These are phyloP conservation scores for Melanotaenia maccullochi DNA, from an alignment of 2,797 vertebrate species.

Conservation along the genomic window DNA sequence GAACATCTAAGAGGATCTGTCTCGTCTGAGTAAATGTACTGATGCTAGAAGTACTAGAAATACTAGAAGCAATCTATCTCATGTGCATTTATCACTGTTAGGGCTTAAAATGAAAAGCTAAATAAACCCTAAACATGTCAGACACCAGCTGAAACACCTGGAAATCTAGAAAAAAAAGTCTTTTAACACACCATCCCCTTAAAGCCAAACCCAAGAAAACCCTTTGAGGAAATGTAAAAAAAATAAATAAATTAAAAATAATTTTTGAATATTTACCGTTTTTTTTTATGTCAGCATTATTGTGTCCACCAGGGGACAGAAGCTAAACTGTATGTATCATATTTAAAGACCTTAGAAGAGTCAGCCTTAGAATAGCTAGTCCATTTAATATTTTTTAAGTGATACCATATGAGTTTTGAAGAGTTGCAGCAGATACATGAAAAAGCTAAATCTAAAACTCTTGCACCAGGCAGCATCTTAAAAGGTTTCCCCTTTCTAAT, in stretches of 20 bases:
- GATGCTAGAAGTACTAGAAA: no score
- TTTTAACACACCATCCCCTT: no score
- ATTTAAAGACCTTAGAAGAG: neutral
- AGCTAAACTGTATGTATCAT: no score
- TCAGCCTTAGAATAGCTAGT: neutral
- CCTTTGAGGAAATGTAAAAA: neutral
- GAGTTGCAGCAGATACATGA: constrained; percentile 16
- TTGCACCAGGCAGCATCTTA: constrained; percentile 28
- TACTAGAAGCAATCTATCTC: neutral
- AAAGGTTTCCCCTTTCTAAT: constrained; percentile 44
- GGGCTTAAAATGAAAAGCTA: no score
- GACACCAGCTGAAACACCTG: no score
- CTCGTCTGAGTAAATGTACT: neutral
- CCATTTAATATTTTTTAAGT: neutral
- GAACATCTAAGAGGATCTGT: neutral
- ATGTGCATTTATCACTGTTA: neutral
- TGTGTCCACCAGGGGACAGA: no score
- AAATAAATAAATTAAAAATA: no score
- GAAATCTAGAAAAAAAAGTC: no score
- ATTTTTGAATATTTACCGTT: no score
- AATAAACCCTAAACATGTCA: no score
- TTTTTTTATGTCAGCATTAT: no score
- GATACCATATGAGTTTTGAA: neutral
- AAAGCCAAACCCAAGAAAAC: no score
- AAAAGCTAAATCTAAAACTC: constrained; percentile 23